Conservation (phyloP, 2,797 vertebrate species). For the Fistularia commersonii region DNA sequence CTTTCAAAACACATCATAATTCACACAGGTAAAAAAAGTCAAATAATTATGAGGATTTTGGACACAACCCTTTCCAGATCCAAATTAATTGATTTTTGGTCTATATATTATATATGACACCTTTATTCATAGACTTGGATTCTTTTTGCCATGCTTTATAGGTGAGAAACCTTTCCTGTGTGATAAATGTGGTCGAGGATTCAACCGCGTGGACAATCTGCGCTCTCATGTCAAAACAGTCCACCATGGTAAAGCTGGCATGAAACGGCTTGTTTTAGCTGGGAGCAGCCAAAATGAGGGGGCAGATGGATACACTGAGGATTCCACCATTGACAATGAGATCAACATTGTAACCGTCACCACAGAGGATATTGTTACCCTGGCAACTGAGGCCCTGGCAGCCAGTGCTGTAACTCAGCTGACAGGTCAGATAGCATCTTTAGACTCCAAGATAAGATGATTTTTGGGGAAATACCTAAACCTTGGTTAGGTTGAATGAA, state of each 20-base stretch:
- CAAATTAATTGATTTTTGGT: neutral
- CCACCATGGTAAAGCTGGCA: conserved; percentile 93
- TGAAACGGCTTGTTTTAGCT: conserved; percentile 83
- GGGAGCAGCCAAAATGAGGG: conserved; percentile 48
- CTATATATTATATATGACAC: neutral
- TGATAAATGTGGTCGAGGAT: conserved; percentile 94
- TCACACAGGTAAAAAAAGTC: conserved; percentile 83
- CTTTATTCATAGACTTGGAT: neutral
- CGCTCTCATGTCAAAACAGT: conserved; percentile 97
- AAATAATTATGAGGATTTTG: neutral
- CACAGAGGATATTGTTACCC: conserved; percentile 89
- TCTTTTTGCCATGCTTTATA: conserved; percentile 40
- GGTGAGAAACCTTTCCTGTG: conserved; percentile 97
- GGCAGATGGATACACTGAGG: conserved; percentile 39
- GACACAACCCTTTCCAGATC: neutral
- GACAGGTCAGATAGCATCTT: conserved; percentile 76
- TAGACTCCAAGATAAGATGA: too few species aligned
- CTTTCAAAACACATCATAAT: conserved; percentile 98
- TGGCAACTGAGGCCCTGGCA: conserved; percentile 88
- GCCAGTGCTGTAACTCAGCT: conserved; percentile 89
- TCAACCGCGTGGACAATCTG: conserved; percentile 96
- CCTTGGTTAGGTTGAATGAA: too few species aligned
- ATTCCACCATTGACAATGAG: conserved; percentile 73
- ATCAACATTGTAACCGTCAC: conserved; percentile 91
- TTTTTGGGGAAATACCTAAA: too few species aligned